A percentile compares a stretch with the other conserved stretches of the same genome.
phyloP scores from a whole-genome alignment of 2,888 invertebrate genomes.

The Coenonympha arcania region DNA sequence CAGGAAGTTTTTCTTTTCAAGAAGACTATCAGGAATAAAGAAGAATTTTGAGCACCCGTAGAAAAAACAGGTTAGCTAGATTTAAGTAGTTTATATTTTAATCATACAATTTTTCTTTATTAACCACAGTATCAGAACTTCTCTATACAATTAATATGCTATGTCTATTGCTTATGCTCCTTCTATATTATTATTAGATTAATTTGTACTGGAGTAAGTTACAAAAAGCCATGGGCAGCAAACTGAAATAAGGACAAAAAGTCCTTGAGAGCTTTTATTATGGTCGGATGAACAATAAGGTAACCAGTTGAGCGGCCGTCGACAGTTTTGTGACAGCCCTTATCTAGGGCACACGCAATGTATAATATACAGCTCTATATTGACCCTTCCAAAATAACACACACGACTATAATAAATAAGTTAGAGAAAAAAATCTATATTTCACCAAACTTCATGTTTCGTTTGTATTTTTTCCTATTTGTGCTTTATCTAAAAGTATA shows the following conservation, averaged over 20 bases:
- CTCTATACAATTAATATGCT: too few relatives aligned
- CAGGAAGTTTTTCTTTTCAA: too few relatives aligned
- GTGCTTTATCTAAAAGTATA: too few relatives aligned
- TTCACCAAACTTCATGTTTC: too few relatives aligned
- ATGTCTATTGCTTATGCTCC: too few relatives aligned
- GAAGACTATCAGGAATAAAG: too few relatives aligned
- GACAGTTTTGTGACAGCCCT: conserved; percentile 65
- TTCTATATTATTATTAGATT: not conserved
- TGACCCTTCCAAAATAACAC: conserved; percentile 1
- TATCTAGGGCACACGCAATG: conserved; percentile 66
- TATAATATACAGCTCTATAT: conserved; percentile 32
- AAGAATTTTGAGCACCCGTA: too few relatives aligned
- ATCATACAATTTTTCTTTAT: too few relatives aligned
- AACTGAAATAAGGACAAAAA: conserved; percentile 18
- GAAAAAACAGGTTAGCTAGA: too few relatives aligned
- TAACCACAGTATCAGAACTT: too few relatives aligned
- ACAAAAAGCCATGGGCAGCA: conserved; percentile 32
- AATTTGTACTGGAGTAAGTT: not conserved
- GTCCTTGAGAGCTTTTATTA: conserved; percentile 35
- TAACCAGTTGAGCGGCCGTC: conserved; percentile 60
- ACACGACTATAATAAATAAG: not conserved
- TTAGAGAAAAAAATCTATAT: not conserved
- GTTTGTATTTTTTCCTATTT: too few relatives aligned
- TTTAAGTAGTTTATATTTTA: too few relatives aligned
- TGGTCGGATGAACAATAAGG: conserved; percentile 62